Evolutionary conservation across 35 echinoderm and acorn worm genomes (phyloP), one percentile per base, ranked within the genome.

Genomic region (Strongylocentrotus purpuratus): DNA sequence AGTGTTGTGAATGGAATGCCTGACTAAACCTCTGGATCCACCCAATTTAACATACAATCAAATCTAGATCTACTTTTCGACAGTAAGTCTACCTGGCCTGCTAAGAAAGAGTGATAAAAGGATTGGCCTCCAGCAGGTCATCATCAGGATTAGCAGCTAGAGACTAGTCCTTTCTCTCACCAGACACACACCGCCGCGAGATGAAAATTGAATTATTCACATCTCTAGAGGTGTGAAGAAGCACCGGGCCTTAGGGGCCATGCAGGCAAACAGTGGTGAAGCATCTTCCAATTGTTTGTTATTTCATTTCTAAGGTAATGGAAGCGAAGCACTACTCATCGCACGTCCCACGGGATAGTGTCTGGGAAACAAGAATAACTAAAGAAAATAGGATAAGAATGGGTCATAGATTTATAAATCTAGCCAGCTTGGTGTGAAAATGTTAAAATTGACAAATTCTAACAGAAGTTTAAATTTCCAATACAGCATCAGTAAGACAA

Each of bases 301-400:
- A 78, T 78, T 78, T 78, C n/a, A 78, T 78, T 78, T 78, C 65
- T 28, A 78, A 78, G 20, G 65, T 78, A 78, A 78, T 78, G 65
- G 65, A 78, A 22, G 65, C 65, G 20, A 3, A 8, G 25, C 25
- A 25, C 65, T 28, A 78, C 65, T 78, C 65, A 78, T 78, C 65
- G 4, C 65, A 78, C 8, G 22, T 78, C 20, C 20, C 65, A 28
- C 2, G 65, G 65, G 65, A 78, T 78, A 22, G 28, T 78, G 65
- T 78, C 65, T 78, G 65, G 65, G 65, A 22, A 7, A 78, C 65
- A n/a, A 22, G 65, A 78, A 78, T 78, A 78, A 78, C 28, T n/a
- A 7, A 78, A n/a, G 25, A n/a, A 78, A 78, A 78, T 22, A 78
- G 65, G 65, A 78, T 78, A 28, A 28, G 48, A n/a, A 78, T 78